Evolutionary conservation across 2,113 vertebrate species (phyloP).

Genomic region (Oreochromis niloticus): DNA sequence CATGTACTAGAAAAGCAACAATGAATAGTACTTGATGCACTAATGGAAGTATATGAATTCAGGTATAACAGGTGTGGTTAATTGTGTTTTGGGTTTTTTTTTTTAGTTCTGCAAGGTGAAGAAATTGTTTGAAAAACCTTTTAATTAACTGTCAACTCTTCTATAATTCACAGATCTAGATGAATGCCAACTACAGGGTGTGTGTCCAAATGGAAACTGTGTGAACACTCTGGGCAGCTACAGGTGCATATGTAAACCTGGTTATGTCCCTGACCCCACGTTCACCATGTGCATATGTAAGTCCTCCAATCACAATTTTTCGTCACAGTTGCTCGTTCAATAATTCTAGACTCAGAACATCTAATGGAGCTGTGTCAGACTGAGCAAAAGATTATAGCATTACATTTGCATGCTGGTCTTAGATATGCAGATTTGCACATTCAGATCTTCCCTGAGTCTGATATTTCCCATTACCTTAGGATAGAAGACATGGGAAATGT

Average conservation of each 20-base stretch:
- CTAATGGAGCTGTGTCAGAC: background rate
- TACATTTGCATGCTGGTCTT: background rate
- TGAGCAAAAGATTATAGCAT: background rate
- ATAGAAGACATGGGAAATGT: background rate
- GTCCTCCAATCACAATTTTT: constrained; percentile 41
- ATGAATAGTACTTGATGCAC: background rate
- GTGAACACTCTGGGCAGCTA: constrained; percentile 94
- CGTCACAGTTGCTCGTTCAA: background rate
- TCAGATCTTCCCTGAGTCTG: background rate
- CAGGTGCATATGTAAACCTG: constrained; percentile 87
- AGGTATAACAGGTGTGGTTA: background rate
- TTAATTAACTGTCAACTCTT: background rate
- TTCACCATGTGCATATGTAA: constrained; percentile 88
- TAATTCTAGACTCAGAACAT: background rate
- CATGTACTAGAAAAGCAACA: background rate
- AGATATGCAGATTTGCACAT: background rate
- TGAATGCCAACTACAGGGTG: constrained; percentile 88
- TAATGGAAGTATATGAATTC: background rate
- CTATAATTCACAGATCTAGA: constrained; percentile 80
- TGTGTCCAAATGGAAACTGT: constrained; percentile 92
- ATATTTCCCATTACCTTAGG: background rate
- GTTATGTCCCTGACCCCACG: constrained; percentile 82
- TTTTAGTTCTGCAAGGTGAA: background rate
- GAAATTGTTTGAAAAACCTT: background rate
- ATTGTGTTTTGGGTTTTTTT: accelerated